Percentiles rank a stretch among this genome's conserved stretches.
These are phyloP conservation scores for Aphidius ervi DNA, from an alignment of 1,140 invertebrate genomes.

Conservation along the genomic window DNA sequence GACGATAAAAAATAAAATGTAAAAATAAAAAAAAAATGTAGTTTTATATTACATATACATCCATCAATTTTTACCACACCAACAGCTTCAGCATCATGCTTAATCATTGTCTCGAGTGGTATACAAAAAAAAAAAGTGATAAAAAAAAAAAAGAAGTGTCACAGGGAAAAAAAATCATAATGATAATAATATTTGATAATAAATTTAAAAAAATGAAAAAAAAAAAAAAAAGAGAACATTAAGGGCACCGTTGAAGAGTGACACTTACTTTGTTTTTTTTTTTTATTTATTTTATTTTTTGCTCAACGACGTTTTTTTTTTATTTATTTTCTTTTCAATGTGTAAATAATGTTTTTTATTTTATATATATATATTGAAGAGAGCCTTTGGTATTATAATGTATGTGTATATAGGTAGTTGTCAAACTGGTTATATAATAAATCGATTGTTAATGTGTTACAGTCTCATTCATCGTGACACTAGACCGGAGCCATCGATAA, in stretches of 20 bases:
- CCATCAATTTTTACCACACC: constrained; percentile 23
- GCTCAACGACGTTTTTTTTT: too few species aligned
- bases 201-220: neutral
- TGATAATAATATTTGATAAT: neutral
- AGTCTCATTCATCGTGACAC: constrained; percentile 72
- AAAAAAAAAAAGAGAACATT: neutral
- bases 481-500: constrained; percentile 72
- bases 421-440: neutral
- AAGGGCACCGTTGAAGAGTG: neutral
- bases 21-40: too few species aligned
- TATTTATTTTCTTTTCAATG: neutral
- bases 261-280: too few species aligned
- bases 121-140: neutral
- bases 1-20: constrained; percentile 13
- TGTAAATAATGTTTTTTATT: too few species aligned
- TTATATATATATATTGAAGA: too few species aligned
- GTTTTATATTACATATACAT: constrained; percentile 17
- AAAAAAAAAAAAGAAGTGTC: neutral
- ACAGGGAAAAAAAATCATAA: neutral
- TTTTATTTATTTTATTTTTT: too few species aligned
- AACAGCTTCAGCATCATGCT: constrained; percentile 12
- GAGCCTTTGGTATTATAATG: neutral
- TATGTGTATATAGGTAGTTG: neutral
- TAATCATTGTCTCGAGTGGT: constrained; percentile 20
- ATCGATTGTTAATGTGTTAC: constrained; percentile 37